phyloP scores from a whole-genome alignment of 2,797 vertebrate genomes.

The Diglossa cyanea region DNA sequence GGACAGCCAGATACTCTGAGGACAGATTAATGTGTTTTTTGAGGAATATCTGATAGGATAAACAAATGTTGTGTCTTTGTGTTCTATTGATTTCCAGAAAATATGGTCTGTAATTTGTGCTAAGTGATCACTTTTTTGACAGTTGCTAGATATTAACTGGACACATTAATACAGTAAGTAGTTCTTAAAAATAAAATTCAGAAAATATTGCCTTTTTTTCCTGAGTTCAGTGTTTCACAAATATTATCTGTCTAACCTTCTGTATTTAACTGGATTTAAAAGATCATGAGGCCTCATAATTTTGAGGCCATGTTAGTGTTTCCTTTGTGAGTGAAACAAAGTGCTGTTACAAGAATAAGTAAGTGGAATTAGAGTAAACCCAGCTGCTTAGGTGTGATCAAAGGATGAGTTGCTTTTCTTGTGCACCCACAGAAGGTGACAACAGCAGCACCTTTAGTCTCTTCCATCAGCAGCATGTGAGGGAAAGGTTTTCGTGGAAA shows the following conservation, averaged over 20 bases:
- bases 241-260: neutral
- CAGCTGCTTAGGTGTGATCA: neutral
- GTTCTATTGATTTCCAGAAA: neutral
- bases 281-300: neutral
- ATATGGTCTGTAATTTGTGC: neutral
- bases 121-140: neutral
- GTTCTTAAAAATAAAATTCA: neutral
- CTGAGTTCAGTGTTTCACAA: neutral
- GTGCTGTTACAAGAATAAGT: neutral
- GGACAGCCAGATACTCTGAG: neutral
- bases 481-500: neutral
- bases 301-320: neutral
- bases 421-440: neutral
- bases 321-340: neutral
- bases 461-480: neutral
- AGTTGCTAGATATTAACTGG: neutral
- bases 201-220: neutral
- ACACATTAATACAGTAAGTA: neutral
- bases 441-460: neutral
- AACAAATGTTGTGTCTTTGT: neutral
- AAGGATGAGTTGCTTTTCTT: neutral
- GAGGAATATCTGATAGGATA: neutral
- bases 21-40: neutral
- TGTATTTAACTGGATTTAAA: neutral
- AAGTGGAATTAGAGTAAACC: neutral